A percentile compares a stretch with the other conserved stretches of the same genome.
These are phyloP conservation scores for Gryllus bimaculatus DNA, from an alignment of 1,140 invertebrate species.

Conservation along the genomic window DNA sequence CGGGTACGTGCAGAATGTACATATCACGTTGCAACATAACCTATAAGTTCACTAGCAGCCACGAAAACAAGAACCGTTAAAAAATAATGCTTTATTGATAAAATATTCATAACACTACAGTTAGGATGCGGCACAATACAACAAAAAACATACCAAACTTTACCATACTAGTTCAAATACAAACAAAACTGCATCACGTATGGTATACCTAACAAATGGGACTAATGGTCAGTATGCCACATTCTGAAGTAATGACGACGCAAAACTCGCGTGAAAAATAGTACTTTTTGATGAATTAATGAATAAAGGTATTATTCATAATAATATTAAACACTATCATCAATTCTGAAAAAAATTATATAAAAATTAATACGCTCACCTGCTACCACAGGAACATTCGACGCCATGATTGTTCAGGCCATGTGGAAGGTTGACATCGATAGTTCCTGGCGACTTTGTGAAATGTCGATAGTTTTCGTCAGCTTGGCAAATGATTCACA, in stretches of 20 bases:
- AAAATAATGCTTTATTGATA: too few relatives aligned
- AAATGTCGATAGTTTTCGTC: not conserved
- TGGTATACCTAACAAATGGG: not conserved
- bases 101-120: too few relatives aligned
- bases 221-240: too few relatives aligned
- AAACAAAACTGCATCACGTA: not conserved
- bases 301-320: too few relatives aligned
- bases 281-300: too few relatives aligned
- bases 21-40: not conserved
- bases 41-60: not conserved
- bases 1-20: not conserved
- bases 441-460: not conserved
- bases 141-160: too few relatives aligned
- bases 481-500: not conserved
- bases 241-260: too few relatives aligned
- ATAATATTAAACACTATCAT: too few relatives aligned
- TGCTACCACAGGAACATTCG: conserved; percentile 27
- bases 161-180: too few relatives aligned
- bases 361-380: conserved; percentile 22
- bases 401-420: conserved; percentile 25
- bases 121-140: too few relatives aligned
- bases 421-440: conserved; percentile 9
- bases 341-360: conserved; percentile 7
- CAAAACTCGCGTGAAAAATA: too few relatives aligned
- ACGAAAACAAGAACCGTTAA: too few relatives aligned